Evolutionary conservation across 2,888 invertebrate species (phyloP), one percentile per base, ranked within the genome.

Genomic region (Leucoma salicis): DNA sequence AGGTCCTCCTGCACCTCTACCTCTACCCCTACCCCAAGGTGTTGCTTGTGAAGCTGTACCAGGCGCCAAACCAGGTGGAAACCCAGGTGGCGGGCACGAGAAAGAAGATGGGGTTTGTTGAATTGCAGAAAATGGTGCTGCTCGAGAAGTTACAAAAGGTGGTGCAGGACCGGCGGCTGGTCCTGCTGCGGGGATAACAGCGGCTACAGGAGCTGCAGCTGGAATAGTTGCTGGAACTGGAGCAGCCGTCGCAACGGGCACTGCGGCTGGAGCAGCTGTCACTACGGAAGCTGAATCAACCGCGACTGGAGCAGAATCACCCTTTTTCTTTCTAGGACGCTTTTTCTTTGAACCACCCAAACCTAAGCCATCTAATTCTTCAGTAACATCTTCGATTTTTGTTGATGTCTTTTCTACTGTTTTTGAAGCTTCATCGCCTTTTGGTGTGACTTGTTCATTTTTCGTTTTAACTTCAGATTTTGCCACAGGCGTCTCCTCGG

Each of bases 251-350:
- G 33, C 6, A 2, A 7, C 5, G 10, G 35, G 0, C 1, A 11
- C 8, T 31, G 34, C n/a, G 18, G 25, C 11, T 27, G 12, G 31
- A 5, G 18, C 3, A 2, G 25, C 5, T n/a, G n/a, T 21, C 21
- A 28, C 25, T 10, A 35, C 29, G 3, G 33, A 11, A 18, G 21
- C 13, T 15, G 27, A 1, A 34, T 11, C 14, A 5, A 12, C 25
- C 11, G 14, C 13, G 27, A 37, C n/a, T 2, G 39, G 34, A 39
- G 46, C 43, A 3, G 35, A 38, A 11, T 16, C 38, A 35, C 32
- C 32, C 33, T 49, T 49, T 14, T 56, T 57, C 42, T 59, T 62
- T 35, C 51, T 59, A n/a, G 57, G 61, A 34, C 41, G 62, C 48
- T 39, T 74, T 42, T 53, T 70, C 24, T 39, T 59, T 24, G 31